These are phyloP conservation scores for Sciaenops ocellatus DNA, from an alignment of 2,797 vertebrate genomes.

Conservation along the genomic window DNA sequence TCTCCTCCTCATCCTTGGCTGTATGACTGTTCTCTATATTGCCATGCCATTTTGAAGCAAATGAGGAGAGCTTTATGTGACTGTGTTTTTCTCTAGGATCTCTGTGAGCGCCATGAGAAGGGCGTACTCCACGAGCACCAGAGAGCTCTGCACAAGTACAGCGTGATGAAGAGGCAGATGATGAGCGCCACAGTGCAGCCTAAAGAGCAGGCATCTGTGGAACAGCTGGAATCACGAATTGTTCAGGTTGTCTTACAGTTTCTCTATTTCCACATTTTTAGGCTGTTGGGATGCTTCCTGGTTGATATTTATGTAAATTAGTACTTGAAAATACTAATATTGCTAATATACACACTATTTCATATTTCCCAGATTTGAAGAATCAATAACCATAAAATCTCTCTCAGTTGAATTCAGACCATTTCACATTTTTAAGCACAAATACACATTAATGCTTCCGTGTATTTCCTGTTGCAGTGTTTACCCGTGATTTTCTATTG, in stretches of 20 bases:
- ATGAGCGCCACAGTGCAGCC: conserved; percentile 91
- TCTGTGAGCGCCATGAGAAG: conserved; percentile 98
- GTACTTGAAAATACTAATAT: not conserved
- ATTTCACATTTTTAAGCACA: not conserved
- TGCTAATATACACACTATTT: not conserved
- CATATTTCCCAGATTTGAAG: not conserved
- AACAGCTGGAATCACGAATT: conserved; percentile 96
- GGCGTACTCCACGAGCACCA: conserved; percentile 97
- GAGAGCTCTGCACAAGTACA: conserved; percentile 94
- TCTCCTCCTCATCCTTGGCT: not conserved
- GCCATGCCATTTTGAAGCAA: conserved; percentile 1
- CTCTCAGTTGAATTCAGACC: not conserved
- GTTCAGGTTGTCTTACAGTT: conserved; percentile 88
- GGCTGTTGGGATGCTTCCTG: not conserved
- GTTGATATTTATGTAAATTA: not conserved
- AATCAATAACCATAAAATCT: not conserved
- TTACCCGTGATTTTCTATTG: not conserved
- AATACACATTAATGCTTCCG: not conserved
- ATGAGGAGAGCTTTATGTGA: not conserved
- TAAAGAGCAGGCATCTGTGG: conserved; percentile 92
- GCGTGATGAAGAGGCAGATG: conserved; percentile 97
- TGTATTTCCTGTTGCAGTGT: not conserved
- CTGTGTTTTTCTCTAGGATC: conserved; percentile 84
- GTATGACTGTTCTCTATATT: not conserved
- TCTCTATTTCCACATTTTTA: not conserved